Base-by-base conservation (phyloP, 2,113 vertebrate genomes). In the Spizaetus ornatus region DNA sequence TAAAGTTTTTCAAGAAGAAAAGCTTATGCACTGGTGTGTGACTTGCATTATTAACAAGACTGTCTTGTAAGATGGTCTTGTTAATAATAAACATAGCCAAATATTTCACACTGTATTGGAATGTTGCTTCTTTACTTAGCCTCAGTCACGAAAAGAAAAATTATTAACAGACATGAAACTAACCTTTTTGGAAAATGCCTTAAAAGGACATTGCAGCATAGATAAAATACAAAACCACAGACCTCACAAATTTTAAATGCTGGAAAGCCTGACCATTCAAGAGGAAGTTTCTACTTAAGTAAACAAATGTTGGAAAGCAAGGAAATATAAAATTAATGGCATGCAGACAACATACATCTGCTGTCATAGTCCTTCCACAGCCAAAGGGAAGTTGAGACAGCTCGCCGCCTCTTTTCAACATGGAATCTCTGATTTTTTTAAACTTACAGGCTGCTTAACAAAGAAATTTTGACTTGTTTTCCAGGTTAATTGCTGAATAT, bases 71-170 rank as follows among this genome's bases (percentile, higher is more conserved):
- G 55, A 97, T 55, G 19, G 42, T 45, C 50, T 74, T 81, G 53
- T 86, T 95, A 83, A 86, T 90, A 96, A 97, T 88, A 97, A 97
- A 88, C 80, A 85, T 81, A 91, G 83, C 34, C 84, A 94, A 62
- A 79, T 82, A 90, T 96, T 86, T 79, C 50, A 67, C 63, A 34
- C 25, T 83, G 34, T 86, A 14, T 76, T 90, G 56, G 71, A 94
- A 79, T 86, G 17, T 50, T 95, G 77, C 79, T 78, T 58, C 88
- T 70, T 73, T 85, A 77, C 86, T 79, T 94, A 81, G 58, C 31
- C 76, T 94, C 78, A 86, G 40, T 66, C 72, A 67, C 1, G 2
- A 72, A 83, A 93, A 90, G 43, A 88, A 81, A 93, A 92, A 86
- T 78, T 31, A 66, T 83, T 88, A 96, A 88, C 82, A 90, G 69